These are phyloP conservation scores for Eudemis profundana DNA, from an alignment of 2,888 invertebrate genomes.

Conservation along the genomic window DNA sequence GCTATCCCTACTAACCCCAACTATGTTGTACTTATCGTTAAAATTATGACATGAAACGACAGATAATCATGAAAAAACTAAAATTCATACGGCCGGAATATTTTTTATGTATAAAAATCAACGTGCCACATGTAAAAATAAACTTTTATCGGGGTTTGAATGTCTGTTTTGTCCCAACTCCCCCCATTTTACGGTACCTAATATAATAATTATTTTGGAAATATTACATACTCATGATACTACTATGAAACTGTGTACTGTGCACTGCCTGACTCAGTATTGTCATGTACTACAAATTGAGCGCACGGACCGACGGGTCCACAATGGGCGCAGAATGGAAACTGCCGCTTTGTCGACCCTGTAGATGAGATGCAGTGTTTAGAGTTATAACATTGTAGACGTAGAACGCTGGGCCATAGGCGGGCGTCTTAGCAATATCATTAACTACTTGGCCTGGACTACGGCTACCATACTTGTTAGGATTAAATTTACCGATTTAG, in stretches of 20 bases:
- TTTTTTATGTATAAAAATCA: too few species aligned
- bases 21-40: too few species aligned
- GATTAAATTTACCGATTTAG: neutral
- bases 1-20: too few species aligned
- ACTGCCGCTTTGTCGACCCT: slow-evolving; percentile 34
- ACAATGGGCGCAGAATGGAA: slow-evolving; percentile 29
- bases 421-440: slow-evolving; percentile 15
- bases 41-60: too few species aligned
- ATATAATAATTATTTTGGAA: too few species aligned
- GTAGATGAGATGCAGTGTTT: slow-evolving; percentile 31
- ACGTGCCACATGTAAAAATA: too few species aligned
- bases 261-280: slow-evolving; percentile 19
- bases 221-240: neutral
- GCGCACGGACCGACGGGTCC: slow-evolving; percentile 31
- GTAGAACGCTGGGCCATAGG: slow-evolving; percentile 19
- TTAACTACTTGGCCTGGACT: slow-evolving; percentile 18
- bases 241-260: slow-evolving; percentile 19
- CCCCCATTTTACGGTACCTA: too few species aligned
- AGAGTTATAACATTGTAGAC: slow-evolving; percentile 27
- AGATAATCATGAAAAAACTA: too few species aligned
- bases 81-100: too few species aligned
- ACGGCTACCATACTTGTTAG: slow-evolving; percentile 16
- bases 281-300: slow-evolving; percentile 41
- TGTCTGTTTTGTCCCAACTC: too few species aligned
- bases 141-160: too few species aligned